These are phyloP conservation scores for Tachina grossa DNA, from an alignment of 2,888 invertebrate species.

Conservation along the genomic window DNA sequence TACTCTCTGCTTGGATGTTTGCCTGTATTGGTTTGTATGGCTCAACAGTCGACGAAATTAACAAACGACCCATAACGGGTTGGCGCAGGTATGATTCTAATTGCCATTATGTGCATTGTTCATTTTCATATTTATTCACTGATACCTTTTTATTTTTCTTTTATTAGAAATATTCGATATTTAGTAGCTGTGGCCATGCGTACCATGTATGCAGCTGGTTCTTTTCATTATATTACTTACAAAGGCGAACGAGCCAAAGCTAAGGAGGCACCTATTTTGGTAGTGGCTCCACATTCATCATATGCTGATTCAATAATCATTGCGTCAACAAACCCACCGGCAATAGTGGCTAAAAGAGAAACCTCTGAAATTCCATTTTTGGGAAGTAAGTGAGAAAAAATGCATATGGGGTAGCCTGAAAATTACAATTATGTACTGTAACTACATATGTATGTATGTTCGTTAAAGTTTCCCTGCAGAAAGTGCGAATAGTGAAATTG, in stretches of 20 bases:
- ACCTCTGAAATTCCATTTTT: constrained; percentile 92
- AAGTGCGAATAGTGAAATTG: no score
- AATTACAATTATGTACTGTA: constrained; percentile 10
- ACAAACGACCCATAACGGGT: constrained; percentile 90
- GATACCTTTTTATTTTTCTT: constrained; percentile 18
- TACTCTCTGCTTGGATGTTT: constrained; percentile 92
- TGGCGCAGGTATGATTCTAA: constrained; percentile 91
- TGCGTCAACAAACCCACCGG: constrained; percentile 91
- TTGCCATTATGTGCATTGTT: background rate
- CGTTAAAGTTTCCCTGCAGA: no score
- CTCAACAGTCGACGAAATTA: constrained; percentile 90
- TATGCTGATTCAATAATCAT: constrained; percentile 95
- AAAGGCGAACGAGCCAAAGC: constrained; percentile 87
- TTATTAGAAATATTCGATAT: constrained; percentile 85
- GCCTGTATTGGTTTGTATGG: constrained; percentile 93
- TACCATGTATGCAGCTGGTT: constrained; percentile 90
- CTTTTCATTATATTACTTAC: constrained; percentile 91
- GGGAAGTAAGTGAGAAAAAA: constrained; percentile 89
- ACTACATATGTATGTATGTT: background rate
- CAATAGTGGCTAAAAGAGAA: constrained; percentile 95
- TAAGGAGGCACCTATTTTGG: constrained; percentile 91
- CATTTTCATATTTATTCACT: background rate
- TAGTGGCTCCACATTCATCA: constrained; percentile 95
- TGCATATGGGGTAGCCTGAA: no score
- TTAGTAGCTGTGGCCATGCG: constrained; percentile 88